Conservation (phyloP, 2,797 vertebrate genomes). For the Urocyon cinereoargenteus region DNA sequence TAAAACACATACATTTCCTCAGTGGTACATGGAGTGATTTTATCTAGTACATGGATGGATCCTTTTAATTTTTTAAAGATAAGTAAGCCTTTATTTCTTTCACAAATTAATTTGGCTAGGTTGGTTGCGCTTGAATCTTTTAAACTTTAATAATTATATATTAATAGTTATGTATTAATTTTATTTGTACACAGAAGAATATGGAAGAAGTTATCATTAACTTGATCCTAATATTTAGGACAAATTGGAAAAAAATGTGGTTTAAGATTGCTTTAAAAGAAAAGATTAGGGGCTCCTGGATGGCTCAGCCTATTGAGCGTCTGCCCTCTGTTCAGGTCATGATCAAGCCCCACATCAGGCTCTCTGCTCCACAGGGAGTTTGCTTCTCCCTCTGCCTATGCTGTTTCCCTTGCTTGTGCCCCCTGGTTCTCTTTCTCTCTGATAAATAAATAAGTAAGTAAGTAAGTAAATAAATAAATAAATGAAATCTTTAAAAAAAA, state of each 20-base stretch:
- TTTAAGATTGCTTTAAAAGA: not conserved
- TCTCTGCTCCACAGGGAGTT: too few relatives aligned
- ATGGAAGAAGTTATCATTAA: not conserved
- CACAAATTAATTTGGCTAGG: not conserved
- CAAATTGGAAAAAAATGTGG: not conserved
- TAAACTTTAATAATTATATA: not conserved
- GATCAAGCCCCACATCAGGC: too few relatives aligned
- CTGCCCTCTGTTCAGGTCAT: too few relatives aligned
- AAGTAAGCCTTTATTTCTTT: not conserved
- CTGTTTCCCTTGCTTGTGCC: too few relatives aligned
- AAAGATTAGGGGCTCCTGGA: too few relatives aligned
- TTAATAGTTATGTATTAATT: not conserved
- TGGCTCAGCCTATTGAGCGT: too few relatives aligned
- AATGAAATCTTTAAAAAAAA: too few relatives aligned
- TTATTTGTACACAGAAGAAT: not conserved
- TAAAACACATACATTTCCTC: not conserved
- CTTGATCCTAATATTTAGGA: not conserved
- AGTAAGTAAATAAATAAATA: too few relatives aligned
- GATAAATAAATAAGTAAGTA: too few relatives aligned
- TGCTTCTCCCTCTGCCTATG: too few relatives aligned
- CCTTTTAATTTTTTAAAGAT: not conserved
- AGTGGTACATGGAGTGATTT: not conserved
- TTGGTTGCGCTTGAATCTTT: not conserved
- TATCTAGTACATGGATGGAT: not conserved
- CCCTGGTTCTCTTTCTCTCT: too few relatives aligned